Conservation (phyloP, 2,797 vertebrate species). For the Melopsittacus undulatus region DNA sequence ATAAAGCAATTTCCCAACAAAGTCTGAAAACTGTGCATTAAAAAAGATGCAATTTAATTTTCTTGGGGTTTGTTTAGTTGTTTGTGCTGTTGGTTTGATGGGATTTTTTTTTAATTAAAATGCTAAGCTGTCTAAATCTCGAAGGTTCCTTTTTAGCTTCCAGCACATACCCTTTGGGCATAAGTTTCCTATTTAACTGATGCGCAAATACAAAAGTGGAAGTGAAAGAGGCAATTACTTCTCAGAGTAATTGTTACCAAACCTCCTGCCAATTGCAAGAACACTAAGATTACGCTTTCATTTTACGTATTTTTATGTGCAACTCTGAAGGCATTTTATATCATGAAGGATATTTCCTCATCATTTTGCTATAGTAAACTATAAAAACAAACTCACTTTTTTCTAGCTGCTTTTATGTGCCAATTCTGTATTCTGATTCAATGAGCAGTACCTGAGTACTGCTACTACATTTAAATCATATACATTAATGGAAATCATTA, state of each 20-base stretch:
- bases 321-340: not conserved
- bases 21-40: not conserved
- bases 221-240: slow-evolving; percentile 2
- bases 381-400: not conserved
- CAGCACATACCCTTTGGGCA: not conserved
- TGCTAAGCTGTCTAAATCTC: not conserved
- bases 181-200: not conserved
- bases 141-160: not conserved
- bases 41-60: not conserved
- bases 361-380: not conserved
- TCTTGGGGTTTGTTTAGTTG: not conserved
- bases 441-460: not conserved
- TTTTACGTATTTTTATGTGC: not conserved
- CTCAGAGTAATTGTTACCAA: not conserved
- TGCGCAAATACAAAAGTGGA: not conserved
- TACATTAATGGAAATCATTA: not conserved
- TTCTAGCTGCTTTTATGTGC: not conserved
- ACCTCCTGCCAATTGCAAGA: not conserved
- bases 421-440: not conserved
- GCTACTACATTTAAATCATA: not conserved
- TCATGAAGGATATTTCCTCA: not conserved
- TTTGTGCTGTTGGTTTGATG: not conserved
- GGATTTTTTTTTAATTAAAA: not conserved
- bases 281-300: not conserved
- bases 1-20: not conserved